Conservation (phyloP, 2,888 invertebrate genomes). For the Omphaloscelis lunosa region DNA sequence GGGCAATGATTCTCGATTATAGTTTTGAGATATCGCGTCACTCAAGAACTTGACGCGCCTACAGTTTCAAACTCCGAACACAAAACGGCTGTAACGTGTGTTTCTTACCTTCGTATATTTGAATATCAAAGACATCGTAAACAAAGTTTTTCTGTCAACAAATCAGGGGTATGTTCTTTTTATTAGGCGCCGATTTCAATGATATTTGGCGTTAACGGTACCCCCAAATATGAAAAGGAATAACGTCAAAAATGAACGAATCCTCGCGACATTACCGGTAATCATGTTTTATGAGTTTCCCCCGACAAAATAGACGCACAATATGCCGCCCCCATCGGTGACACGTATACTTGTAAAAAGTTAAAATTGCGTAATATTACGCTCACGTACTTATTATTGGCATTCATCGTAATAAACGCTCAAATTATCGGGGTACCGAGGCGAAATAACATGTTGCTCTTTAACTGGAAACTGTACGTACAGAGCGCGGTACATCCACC, state of each 20-base stretch:
- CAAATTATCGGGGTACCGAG: constrained; percentile 62
- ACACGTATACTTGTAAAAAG: constrained; percentile 84
- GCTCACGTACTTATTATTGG: constrained; percentile 70
- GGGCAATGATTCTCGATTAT: constrained; percentile 71
- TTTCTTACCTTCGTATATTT: constrained; percentile 40
- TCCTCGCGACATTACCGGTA: constrained; percentile 84
- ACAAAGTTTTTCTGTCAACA: constrained; percentile 53
- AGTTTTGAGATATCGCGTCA: constrained; percentile 71
- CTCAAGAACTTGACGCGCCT: constrained; percentile 63
- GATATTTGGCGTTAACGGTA: constrained; percentile 65
- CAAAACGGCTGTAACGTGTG: constrained; percentile 15
- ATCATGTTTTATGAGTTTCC: constrained; percentile 88
- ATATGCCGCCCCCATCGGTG: constrained; percentile 77
- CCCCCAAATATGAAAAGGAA: constrained; percentile 72
- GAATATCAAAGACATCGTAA: constrained; percentile 50
- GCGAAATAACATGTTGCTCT: constrained; percentile 61
- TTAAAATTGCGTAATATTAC: constrained; percentile 80
- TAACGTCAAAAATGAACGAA: constrained; percentile 81
- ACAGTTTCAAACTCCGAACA: constrained; percentile 60
- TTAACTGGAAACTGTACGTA: constrained; percentile 58
- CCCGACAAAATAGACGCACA: constrained; percentile 80
- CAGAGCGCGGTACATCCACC: constrained; percentile 58
- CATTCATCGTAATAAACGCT: constrained; percentile 70
- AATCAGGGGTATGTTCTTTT: constrained; percentile 58
- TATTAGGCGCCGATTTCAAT: constrained; percentile 64